Base-by-base conservation (phyloP, 2,888 invertebrate genomes). In the Morpho achilles region DNA sequence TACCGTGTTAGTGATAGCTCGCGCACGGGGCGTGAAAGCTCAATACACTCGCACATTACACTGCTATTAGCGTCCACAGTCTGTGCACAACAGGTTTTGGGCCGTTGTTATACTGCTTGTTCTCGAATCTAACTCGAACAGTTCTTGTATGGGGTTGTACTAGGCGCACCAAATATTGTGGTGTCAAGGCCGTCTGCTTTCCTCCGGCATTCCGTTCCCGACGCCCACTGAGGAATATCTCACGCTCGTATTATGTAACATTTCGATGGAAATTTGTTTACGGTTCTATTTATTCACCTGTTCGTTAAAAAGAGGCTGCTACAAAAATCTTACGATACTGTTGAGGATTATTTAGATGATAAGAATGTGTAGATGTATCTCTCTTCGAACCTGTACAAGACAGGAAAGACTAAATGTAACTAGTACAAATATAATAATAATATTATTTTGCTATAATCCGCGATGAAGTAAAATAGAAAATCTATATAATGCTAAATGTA, bases 121-220 rank as follows among this genome's bases (percentile, higher is more conserved):
- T 65, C 58, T 59, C 63, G 64, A 66, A 56, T 51, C 53, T 51
- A 55, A 63, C 62, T 64, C 58, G 48, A 59, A 61, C 64, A 62
- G 57, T 53, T 62, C 70, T 72, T 65, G 66, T 71, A 77, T 80
- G 76, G 75, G 80, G 70, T 66, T 72, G 72, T 75, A 79, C 74
- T 77, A 79, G 76, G 75, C 79, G 79, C 77, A 85, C 84, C 84
- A 81, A 86, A 86, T 84, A 80, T 83, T 82, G 87, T 86, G 75
- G 79, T 88, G 89, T 89, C 89, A 90, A 90, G 89, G 89, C 80
- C 89, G 80, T 67, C 87, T 72, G 84, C 89, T 90, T 90, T 90
- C 87, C 85, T 88, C 84, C 84, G 72, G 75, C 88, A 89, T 89
- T 90, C 88, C 87, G 76, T 77, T 80, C 78, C 80, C 77, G 76